phyloP scores from a whole-genome alignment of 2,113 vertebrate genomes.

The Tringa solitaria region DNA sequence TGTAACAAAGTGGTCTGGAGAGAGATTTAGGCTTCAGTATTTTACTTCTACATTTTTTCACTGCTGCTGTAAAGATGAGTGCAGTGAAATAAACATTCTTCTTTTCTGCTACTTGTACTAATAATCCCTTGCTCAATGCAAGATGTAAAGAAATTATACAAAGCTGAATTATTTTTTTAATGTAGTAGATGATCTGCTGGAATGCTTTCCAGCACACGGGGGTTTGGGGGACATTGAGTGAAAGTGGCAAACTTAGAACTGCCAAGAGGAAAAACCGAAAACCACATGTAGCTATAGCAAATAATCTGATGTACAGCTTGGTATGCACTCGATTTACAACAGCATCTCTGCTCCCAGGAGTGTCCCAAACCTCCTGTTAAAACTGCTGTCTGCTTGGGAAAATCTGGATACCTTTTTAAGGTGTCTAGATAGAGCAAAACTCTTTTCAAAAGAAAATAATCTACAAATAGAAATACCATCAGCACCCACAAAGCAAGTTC shows the following conservation, averaged over 20 bases:
- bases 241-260: not conserved
- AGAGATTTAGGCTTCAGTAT: not conserved
- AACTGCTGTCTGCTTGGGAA: not conserved
- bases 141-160: not conserved
- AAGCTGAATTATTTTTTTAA: not conserved
- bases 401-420: not conserved
- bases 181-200: not conserved
- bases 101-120: not conserved
- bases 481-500: not conserved
- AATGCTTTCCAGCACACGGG: not conserved
- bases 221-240: not conserved
- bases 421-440: not conserved
- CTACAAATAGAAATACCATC: not conserved
- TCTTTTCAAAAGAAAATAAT: not conserved
- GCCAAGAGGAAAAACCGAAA: not conserved
- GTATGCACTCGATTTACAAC: not conserved
- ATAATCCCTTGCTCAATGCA: not conserved
- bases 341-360: not conserved
- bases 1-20: not conserved
- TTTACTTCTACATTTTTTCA: not conserved
- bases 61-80: not conserved
- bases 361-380: not conserved
- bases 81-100: not conserved
- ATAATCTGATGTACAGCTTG: not conserved
- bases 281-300: not conserved